These are phyloP conservation scores for Zaprionus vittiger DNA, from an alignment of 1,140 invertebrate species.

Conservation along the genomic window DNA sequence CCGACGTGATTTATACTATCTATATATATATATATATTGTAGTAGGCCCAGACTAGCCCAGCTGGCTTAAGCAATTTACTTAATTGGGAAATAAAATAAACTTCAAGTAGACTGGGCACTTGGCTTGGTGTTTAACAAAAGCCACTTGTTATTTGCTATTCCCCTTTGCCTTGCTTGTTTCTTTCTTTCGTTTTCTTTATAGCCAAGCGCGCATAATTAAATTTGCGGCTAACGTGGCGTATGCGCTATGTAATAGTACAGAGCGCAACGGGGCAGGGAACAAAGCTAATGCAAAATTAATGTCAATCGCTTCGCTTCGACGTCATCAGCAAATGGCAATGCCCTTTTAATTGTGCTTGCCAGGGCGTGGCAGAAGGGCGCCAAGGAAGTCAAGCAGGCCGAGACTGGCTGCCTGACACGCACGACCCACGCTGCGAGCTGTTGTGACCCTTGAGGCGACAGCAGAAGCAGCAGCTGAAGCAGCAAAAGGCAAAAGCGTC, in stretches of 20 bases:
- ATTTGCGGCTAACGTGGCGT: conserved; percentile 56
- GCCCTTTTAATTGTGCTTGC: conserved; percentile 69
- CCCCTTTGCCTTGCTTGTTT: conserved; percentile 10
- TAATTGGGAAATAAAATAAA: conserved; percentile 79
- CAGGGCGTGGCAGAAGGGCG: not conserved
- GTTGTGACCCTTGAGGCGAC: conserved; percentile 32
- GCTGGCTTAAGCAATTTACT: conserved; percentile 73
- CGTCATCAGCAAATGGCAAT: conserved; percentile 59
- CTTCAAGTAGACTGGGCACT: conserved; percentile 41
- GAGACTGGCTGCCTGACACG: conserved; percentile 8
- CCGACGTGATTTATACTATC: conserved; percentile 38
- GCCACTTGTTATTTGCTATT: conserved; percentile 45
- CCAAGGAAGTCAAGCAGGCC: not conserved
- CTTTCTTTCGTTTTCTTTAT: conserved; percentile 41
- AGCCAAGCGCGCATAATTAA: conserved; percentile 71
- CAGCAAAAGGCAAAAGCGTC: conserved; percentile 51
- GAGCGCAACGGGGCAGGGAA: not conserved
- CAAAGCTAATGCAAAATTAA: conserved; percentile 76
- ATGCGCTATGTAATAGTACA: conserved; percentile 34
- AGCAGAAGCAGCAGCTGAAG: not conserved
- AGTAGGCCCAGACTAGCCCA: conserved; percentile 7
- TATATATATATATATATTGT: not conserved
- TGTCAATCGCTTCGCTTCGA: conserved; percentile 61
- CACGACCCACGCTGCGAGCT: not conserved
- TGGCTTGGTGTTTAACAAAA: conserved; percentile 52